Evolutionary conservation across 2,797 vertebrate genomes (phyloP), one percentile per base, ranked within the genome.

Genomic region (Gymnoscopelus microlampas): DNA sequence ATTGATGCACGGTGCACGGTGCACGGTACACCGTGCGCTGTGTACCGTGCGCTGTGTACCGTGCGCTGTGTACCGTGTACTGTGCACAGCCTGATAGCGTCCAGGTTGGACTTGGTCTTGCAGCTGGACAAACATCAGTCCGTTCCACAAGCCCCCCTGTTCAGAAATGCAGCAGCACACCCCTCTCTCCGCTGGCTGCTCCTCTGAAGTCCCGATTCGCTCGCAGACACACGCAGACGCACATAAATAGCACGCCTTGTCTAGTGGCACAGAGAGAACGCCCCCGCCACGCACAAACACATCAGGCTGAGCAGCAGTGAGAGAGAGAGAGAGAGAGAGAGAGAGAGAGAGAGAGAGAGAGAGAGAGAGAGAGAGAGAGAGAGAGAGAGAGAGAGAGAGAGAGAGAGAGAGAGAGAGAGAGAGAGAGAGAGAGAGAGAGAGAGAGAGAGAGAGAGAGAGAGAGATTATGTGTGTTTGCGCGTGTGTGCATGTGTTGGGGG

Each of bases 91-190:
- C 74, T 78, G 84, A 90, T 83, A 85, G 82, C 62, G 59, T 79
- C 77, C 84, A 87, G 85, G 77, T 86, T 88, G 86, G 88, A 84
- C 83, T 71, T 10, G 8, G 74, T 81, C 81, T 82, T 78, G 77
- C 83, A 84, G 86, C 86, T 90, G 90, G 90, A 90, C 89, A 82
- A 87, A 88, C 86, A 87, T 90, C 88, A 90, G 81, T 88, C 86
- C 81, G 7, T 2, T 87, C 80, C 69, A 73, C 66, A 69, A 78
- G 79, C 82, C 87, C 81, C 79, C 81, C 75, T 89, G 87, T 91
- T 91, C 89, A 89, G 78, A 89, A 85, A 92, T 89, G 89, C 88
- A 89, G 79, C 85, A 79, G 85, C 85, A 82, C 84, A 83, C 32
- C 35, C 82, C 85, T 80, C 81, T 80, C 83, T 87, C 80, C 80